Percentiles rank a stretch among this genome's conserved stretches.
Conservation (phyloP, 2,113 vertebrate genomes). For the Okapia johnstoni region DNA sequence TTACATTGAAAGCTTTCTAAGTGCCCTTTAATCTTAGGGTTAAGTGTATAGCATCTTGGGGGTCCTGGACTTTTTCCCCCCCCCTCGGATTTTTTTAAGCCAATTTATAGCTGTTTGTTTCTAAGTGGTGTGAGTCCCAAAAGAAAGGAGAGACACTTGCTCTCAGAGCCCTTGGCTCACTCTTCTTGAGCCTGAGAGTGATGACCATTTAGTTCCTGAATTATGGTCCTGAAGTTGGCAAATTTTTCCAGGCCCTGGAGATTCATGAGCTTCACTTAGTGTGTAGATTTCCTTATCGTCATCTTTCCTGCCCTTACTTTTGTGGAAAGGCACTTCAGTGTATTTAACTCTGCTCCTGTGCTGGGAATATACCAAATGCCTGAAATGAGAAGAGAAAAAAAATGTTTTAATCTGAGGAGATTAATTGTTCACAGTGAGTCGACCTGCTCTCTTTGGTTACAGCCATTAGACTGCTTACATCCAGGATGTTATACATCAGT, state of each 20-base stretch:
- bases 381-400: slow-evolving; percentile 6
- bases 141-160: not conserved
- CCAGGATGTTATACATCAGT: not conserved
- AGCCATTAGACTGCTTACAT: not conserved
- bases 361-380: not conserved
- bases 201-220: not conserved
- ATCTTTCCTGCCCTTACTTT: not conserved
- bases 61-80: not conserved
- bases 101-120: not conserved
- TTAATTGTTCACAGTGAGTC: not conserved
- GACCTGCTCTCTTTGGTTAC: not conserved
- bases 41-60: not conserved
- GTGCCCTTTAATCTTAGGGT: not conserved
- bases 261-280: not conserved
- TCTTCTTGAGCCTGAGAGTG: not conserved
- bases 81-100: not conserved
- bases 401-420: not conserved
- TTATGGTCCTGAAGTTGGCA: not conserved
- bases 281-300: not conserved
- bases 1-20: not conserved
- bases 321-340: slow-evolving; percentile 6
- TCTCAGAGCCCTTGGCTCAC: not conserved
- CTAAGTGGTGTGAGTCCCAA: not conserved
- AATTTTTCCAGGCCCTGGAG: not conserved
- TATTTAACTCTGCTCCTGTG: not conserved